A percentile compares a stretch with the other conserved stretches of the same genome.
These are phyloP conservation scores for Sphyrna mokarran DNA, from an alignment of 2,113 vertebrate species.

Conservation along the genomic window DNA sequence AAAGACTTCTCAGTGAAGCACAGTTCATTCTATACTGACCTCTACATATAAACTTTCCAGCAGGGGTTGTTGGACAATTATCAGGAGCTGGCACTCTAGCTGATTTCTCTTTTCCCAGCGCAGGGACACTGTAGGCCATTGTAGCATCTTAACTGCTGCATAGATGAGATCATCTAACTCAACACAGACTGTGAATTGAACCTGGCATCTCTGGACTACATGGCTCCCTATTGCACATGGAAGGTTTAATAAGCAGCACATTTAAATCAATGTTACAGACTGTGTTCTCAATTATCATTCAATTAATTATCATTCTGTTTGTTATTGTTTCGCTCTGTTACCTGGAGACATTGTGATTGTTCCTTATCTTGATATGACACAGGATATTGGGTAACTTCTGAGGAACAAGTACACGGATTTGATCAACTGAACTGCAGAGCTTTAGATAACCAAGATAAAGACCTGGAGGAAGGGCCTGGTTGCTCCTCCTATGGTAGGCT, in stretches of 20 bases:
- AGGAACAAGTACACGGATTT: conserved; percentile 78
- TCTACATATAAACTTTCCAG: not conserved
- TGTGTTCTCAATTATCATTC: not conserved
- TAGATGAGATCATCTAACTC: not conserved
- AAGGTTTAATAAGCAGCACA: not conserved
- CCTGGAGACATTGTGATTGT: conserved; percentile 81
- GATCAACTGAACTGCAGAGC: conserved; percentile 81
- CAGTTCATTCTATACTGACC: not conserved
- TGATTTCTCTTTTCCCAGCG: not conserved
- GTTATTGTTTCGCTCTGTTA: conserved; percentile 41
- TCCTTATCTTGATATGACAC: conserved; percentile 77
- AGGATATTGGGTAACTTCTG: conserved; percentile 79
- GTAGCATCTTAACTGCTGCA: not conserved
- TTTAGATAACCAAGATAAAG: conserved; percentile 85
- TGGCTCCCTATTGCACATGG: not conserved
- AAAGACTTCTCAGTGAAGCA: not conserved
- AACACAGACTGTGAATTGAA: not conserved
- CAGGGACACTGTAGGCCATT: not conserved
- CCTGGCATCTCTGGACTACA: not conserved
- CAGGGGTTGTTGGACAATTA: not conserved
- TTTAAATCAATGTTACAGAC: not conserved
- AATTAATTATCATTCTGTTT: not conserved
- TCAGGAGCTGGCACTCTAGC: not conserved
- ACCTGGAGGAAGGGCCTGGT: conserved; percentile 65
- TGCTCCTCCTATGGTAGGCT: conserved; percentile 71